Evolutionary conservation across 1,140 invertebrate genomes (phyloP), one percentile per base, ranked within the genome.

Genomic region (Bombus confusus): DNA sequence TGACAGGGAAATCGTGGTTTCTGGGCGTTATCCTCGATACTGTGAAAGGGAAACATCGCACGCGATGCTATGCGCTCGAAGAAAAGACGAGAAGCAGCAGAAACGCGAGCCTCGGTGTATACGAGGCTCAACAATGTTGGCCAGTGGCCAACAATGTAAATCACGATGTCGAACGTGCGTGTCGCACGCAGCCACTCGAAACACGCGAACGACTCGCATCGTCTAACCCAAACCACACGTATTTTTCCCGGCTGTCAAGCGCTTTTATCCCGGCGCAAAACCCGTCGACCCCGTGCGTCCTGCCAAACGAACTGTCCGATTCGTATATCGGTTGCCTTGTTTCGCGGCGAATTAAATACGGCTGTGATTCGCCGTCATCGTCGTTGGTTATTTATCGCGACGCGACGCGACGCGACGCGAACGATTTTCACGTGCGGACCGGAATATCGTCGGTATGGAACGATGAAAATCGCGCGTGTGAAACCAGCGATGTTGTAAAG

Each of bases 71-170:
- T 31, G 62, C 52, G 39, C 1, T 2, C 8, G 22, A 71, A 28
- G 76, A 84, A n/a, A 71, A 28, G 76, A 84, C 43, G 25, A 62
- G 66, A 52, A 47, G 41, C 39, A n/a, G 80, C 18, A 52, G 47
- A 5, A 52, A 66, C 25, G 43, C 57, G 41, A 8, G 59, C 37
- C 25, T 64, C n/a, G 18, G 37, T 22, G 39, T 43, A 71, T 28
- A 31, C 52, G n/a, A 69, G 71, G 28, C 74, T 34, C 69, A 37
- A 52, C 69, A 81, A 74, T 80, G 75, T 79, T 87, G 88, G 88
- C 82, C 15, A 39, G 4, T 28, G 25, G 82, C 82, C 88, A 74
- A 85, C 87, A 90, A 87, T 90, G 88, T 76, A 87, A 89, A 90
- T 85, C 75, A 68, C 75, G 75, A 72, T 85, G 86, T 90, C 86